Evolutionary conservation across 2,888 invertebrate genomes (phyloP).

Genomic region (Polydrusus cervinus): DNA sequence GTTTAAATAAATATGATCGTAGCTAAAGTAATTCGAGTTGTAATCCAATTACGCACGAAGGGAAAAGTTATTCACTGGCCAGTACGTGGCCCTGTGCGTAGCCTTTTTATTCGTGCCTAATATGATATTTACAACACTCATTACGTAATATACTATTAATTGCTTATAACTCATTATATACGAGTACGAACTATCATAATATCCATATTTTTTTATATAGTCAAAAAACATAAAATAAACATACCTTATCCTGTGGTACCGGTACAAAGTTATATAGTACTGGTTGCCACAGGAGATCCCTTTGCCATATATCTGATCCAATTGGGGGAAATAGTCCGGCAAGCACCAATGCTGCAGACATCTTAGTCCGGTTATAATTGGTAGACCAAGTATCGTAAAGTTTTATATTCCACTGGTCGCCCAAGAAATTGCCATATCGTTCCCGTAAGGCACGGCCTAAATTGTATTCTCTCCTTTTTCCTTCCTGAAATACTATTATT

Average conservation of each 20-base stretch:
- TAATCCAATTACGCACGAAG: too few relatives aligned
- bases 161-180: too few relatives aligned
- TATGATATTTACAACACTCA: too few relatives aligned
- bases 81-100: too few relatives aligned
- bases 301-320: slow-evolving; percentile 74
- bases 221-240: neutral
- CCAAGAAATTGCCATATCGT: slow-evolving; percentile 77
- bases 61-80: too few relatives aligned
- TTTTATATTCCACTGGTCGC: slow-evolving; percentile 74
- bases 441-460: slow-evolving; percentile 77
- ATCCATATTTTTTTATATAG: too few relatives aligned
- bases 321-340: slow-evolving; percentile 80
- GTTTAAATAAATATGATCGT: too few relatives aligned
- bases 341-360: slow-evolving; percentile 79
- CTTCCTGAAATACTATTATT: slow-evolving; percentile 27
- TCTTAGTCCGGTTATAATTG: slow-evolving; percentile 81
- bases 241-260: slow-evolving; percentile 53
- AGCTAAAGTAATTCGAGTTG: too few relatives aligned
- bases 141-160: too few relatives aligned
- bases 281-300: slow-evolving; percentile 65
- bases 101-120: too few relatives aligned
- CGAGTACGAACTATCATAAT: too few relatives aligned
- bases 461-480: slow-evolving; percentile 39
- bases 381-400: slow-evolving; percentile 76
- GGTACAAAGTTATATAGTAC: slow-evolving; percentile 61